Evolutionary conservation across 2,888 invertebrate species (phyloP).

Genomic region (Melolontha melolontha): DNA sequence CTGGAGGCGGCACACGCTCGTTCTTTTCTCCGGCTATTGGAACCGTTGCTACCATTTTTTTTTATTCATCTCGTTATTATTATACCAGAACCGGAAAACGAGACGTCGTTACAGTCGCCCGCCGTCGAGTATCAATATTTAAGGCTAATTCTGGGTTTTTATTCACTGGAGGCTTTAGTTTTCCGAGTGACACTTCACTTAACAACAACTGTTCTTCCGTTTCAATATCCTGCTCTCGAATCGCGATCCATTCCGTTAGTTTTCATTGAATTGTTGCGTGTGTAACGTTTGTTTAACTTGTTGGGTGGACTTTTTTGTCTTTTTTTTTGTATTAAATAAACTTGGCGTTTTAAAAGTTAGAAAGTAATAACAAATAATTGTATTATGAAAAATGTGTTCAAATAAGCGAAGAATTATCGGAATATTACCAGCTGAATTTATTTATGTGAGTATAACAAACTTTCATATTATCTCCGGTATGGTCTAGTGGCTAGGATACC

Average conservation of each 20-base stretch:
- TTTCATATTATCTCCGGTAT: slow-evolving; percentile 66
- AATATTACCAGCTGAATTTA: slow-evolving; percentile 27
- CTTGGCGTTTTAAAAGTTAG: too few species aligned
- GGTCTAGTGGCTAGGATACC: slow-evolving; percentile 80
- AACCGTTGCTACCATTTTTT: slow-evolving; percentile 7
- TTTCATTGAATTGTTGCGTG: neutral
- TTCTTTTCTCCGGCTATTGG: slow-evolving; percentile 2
- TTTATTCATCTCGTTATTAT: slow-evolving; percentile 31
- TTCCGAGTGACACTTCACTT: slow-evolving; percentile 35
- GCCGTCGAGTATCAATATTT: slow-evolving; percentile 31
- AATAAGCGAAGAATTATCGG: slow-evolving; percentile 25
- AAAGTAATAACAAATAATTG: too few species aligned
- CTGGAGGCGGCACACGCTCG: neutral
- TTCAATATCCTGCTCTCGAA: slow-evolving; percentile 36
- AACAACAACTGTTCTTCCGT: slow-evolving; percentile 42
- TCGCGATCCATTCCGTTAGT: slow-evolving; percentile 18
- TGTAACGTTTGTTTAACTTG: neutral
- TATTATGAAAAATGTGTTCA: slow-evolving; percentile 11
- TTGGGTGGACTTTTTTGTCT: neutral
- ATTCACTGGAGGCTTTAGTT: slow-evolving; percentile 14
- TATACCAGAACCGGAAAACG: slow-evolving; percentile 41
- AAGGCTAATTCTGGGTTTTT: slow-evolving; percentile 39
- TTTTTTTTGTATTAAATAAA: neutral
- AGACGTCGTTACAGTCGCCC: slow-evolving; percentile 24
- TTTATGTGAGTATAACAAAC: slow-evolving; percentile 21